Percentiles rank a stretch among this genome's conserved stretches.
Evolutionary conservation across 30 jellyfish, hydroid and myxozoan species (phyloP).

Genomic region (Thelohanellus kitauei): DNA sequence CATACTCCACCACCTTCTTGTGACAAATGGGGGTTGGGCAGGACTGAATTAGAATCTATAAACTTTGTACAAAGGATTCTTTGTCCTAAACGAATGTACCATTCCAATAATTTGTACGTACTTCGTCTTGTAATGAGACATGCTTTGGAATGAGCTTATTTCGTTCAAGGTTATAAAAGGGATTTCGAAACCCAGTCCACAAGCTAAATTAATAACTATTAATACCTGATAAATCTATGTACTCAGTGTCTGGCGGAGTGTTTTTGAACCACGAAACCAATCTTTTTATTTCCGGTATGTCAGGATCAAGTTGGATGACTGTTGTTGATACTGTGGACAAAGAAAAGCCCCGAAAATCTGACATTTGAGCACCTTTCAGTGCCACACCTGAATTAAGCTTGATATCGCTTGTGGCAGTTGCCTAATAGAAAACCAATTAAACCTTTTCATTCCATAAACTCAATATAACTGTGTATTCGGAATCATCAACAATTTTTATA

Average conservation of each 20-base stretch:
- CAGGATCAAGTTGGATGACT: constrained; percentile 40
- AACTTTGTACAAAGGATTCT: constrained; percentile 60
- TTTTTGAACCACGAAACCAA: constrained; percentile 68
- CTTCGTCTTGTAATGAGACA: constrained; percentile 16
- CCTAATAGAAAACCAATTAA: too few species aligned
- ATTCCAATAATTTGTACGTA: constrained; percentile 32
- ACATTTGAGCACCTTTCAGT: constrained; percentile 64
- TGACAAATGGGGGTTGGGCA: constrained; percentile 91
- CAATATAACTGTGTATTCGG: constrained; percentile 38
- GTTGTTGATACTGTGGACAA: constrained; percentile 7
- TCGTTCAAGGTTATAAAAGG: not conserved
- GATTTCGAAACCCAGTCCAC: too few species aligned
- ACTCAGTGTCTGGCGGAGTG: too few species aligned
- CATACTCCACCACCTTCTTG: constrained; percentile 69
- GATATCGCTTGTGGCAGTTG: too few species aligned
- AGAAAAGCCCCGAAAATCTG: constrained; percentile 41
- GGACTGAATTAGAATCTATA: constrained; percentile 15
- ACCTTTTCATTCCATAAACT: constrained; percentile 87
- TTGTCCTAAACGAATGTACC: constrained; percentile 19
- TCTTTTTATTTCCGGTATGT: constrained; percentile 47
- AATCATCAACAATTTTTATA: constrained; percentile 28
- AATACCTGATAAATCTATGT: not conserved
- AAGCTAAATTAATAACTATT: not conserved
- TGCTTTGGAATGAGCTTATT: not conserved
- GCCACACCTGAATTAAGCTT: constrained; percentile 80